phyloP scores from a whole-genome alignment of 2,113 vertebrate species.

The Calyptommatus sinebrachiatus region DNA sequence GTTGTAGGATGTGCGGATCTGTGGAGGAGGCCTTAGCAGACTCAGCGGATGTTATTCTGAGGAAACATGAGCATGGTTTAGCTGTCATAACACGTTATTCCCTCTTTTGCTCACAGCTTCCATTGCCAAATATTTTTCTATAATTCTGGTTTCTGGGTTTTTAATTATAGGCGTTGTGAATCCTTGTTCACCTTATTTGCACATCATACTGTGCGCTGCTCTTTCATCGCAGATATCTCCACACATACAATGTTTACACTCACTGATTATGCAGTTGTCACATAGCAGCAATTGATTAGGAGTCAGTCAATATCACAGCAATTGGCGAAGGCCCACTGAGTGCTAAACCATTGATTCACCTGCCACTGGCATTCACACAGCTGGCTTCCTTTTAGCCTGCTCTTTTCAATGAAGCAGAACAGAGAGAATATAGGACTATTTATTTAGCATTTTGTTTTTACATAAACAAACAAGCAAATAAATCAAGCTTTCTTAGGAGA shows the following conservation, averaged over 20 bases:
- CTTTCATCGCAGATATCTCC: neutral
- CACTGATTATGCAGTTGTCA: neutral
- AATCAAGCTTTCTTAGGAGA: neutral
- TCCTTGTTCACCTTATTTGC: neutral
- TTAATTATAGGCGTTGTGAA: conserved; percentile 4
- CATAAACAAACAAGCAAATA: neutral
- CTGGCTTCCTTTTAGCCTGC: conserved; percentile 39
- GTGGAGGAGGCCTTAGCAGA: neutral
- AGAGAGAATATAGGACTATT: neutral
- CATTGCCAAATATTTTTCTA: too few relatives aligned
- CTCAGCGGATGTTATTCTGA: neutral
- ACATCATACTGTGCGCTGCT: neutral
- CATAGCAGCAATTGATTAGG: conserved; percentile 36
- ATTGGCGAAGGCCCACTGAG: conserved; percentile 38
- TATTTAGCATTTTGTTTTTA: neutral
- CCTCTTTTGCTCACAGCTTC: neutral
- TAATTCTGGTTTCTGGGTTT: neutral
- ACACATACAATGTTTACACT: conserved; percentile 29
- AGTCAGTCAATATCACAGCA: conserved; percentile 47
- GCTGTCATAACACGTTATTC: neutral
- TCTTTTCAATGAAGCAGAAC: conserved; percentile 12
- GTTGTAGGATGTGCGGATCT: too few relatives aligned
- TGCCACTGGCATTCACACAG: conserved; percentile 20
- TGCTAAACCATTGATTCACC: conserved; percentile 50
- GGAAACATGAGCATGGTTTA: neutral